Percentiles rank a stretch among this genome's conserved stretches.
These are phyloP conservation scores for Myopa testacea DNA, from an alignment of 2,888 invertebrate species.

Conservation along the genomic window DNA sequence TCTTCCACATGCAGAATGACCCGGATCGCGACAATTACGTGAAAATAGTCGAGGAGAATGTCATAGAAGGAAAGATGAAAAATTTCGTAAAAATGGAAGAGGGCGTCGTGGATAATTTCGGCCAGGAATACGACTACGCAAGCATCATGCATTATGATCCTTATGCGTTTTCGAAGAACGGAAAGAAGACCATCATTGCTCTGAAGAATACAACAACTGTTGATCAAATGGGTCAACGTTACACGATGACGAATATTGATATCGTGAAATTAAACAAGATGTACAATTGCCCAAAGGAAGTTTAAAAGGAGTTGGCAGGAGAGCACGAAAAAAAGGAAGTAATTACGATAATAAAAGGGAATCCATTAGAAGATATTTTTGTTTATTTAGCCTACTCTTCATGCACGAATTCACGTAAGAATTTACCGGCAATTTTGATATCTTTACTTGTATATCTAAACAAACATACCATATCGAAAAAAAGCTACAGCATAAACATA, in stretches of 20 bases:
- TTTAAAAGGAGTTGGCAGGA: background rate
- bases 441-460: no score
- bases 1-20: slow-evolving; percentile 84
- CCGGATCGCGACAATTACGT: slow-evolving; percentile 79
- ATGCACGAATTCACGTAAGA: no score
- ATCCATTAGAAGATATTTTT: no score
- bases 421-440: no score
- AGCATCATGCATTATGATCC: slow-evolving; percentile 85
- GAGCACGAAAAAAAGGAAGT: no score
- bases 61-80: slow-evolving; percentile 71
- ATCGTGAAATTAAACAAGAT: slow-evolving; percentile 60
- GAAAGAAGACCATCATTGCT: slow-evolving; percentile 76
- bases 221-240: slow-evolving; percentile 56
- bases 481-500: no score
- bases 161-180: slow-evolving; percentile 78
- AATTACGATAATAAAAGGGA: no score
- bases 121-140: slow-evolving; percentile 79
- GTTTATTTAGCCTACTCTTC: no score
- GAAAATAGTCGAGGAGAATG: slow-evolving; percentile 69
- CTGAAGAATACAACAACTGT: slow-evolving; percentile 46
- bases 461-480: no score
- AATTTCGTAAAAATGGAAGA: slow-evolving; percentile 78
- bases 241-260: slow-evolving; percentile 57
- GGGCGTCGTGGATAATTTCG: slow-evolving; percentile 72
- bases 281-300: slow-evolving; percentile 56